Evolutionary conservation across 2,888 invertebrate genomes (phyloP).

Genomic region (Lepidocyrtinus sp.): DNA sequence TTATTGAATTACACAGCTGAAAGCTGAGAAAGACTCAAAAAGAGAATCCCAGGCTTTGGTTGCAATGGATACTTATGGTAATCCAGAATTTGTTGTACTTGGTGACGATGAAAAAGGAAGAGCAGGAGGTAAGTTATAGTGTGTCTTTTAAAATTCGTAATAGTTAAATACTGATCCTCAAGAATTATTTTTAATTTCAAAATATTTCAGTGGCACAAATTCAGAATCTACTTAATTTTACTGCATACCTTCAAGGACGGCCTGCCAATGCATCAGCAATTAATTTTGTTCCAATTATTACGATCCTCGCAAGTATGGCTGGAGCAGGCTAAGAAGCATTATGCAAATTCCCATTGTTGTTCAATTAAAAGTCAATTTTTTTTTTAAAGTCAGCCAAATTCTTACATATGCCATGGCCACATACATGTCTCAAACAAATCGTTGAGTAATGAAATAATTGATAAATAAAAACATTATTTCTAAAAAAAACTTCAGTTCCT

Average conservation of each 20-base stretch:
- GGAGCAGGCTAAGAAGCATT: too few species aligned
- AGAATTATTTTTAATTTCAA: neutral
- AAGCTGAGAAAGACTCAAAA: neutral
- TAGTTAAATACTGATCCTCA: neutral
- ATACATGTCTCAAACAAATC: too few species aligned
- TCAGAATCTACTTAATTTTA: conserved; percentile 32
- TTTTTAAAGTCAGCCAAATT: too few species aligned
- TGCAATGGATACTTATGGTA: conserved; percentile 21
- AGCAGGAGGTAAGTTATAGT: conserved; percentile 29
- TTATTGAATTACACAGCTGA: neutral
- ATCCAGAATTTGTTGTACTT: conserved; percentile 30
- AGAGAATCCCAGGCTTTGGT: conserved; percentile 24
- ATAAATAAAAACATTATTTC: too few species aligned
- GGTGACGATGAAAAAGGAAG: conserved; percentile 30
- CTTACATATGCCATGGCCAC: too few species aligned
- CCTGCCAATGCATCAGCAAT: conserved; percentile 19
- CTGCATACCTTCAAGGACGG: conserved; percentile 24
- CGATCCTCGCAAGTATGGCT: conserved; percentile 25
- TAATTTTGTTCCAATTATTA: conserved; percentile 43
- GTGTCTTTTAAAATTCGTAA: neutral
- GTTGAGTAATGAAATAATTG: too few species aligned
- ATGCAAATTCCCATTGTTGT: too few species aligned
- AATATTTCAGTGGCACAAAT: conserved; percentile 25
- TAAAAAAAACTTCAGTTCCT: neutral
- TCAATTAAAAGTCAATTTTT: too few species aligned